Percentiles rank a stretch among this genome's conserved stretches.
Conservation (phyloP, 2,888 invertebrate species). For the Copidosoma aretas region DNA sequence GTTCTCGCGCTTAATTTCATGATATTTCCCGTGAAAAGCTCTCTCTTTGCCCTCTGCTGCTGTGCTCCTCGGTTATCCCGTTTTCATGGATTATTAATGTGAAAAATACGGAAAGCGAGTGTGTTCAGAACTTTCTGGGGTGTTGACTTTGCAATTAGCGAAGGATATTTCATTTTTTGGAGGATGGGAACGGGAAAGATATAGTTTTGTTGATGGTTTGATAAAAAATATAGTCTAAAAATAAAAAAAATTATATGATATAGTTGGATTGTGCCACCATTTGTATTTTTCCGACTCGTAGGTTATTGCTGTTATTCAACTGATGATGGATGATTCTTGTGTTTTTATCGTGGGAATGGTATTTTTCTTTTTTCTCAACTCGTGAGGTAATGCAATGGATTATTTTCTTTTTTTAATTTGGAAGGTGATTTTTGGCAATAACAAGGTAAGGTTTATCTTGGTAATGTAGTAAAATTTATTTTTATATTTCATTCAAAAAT, state of each 20-base stretch:
- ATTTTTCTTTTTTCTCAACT: background rate
- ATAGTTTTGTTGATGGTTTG: no score
- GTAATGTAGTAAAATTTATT: conserved; percentile 58
- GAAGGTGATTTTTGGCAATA: background rate
- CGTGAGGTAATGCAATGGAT: background rate
- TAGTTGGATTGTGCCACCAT: no score
- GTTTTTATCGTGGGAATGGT: background rate
- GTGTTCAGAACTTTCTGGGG: no score
- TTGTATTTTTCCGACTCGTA: no score
- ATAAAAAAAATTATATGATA: no score
- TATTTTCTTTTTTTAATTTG: background rate
- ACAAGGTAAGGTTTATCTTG: conserved; percentile 4
- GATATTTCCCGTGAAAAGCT: conserved; percentile 18
- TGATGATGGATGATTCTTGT: no score
- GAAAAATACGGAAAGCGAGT: no score
- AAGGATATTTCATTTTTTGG: no score
- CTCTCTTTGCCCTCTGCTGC: background rate
- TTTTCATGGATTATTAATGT: background rate
- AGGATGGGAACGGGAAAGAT: no score
- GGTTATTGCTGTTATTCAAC: no score
- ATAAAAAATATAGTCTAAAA: no score
- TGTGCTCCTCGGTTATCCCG: background rate
- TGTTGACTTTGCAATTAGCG: no score
- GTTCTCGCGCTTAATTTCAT: conserved; percentile 23
- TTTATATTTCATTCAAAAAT: conserved; percentile 62